Evolutionary conservation across 2,888 invertebrate genomes (phyloP), one percentile per base, ranked within the genome.

Genomic region (Diloba caeruleocephala): DNA sequence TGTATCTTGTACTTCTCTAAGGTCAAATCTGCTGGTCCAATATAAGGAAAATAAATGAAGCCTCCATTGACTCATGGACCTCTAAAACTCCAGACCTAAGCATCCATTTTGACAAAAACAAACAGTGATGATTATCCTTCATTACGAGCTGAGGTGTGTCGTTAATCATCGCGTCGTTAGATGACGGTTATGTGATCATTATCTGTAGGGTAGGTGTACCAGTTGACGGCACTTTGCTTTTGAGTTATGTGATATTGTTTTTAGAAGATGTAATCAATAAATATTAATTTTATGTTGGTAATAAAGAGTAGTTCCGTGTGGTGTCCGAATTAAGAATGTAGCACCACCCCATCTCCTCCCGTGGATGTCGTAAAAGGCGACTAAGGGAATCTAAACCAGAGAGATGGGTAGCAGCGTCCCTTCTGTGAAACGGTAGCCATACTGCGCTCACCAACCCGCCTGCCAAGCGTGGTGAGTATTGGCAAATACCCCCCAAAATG

Each of bases 121-220:
- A 85, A 83, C 82, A 70, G 59, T 72, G 78, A 89, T 90, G 89
- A 92, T 92, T 92, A 92, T 87, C 80, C 72, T 78, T 90, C 89
- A 92, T 92, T 92, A 92, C 88, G 72, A 78, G 78, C 71, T 76
- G 83, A 85, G 85, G 82, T 67, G 68, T 74, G 75, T 85, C 85
- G 80, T 87, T 79, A 79, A 85, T 86, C 87, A 84, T 82, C 67
- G 62, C 67, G 75, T 81, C 76, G 81, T 82, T 84, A 77, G 77
- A 81, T 76, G 71, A 74, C 76, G 74, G 62, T 73, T 71, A 65
- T 65, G 42, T 63, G 86, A 86, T 86, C 79, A 75, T 78, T 84
- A 87, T 85, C 87, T 71, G 36, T 46, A 6, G 32, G 73, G 72
- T 58, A n/a, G 3, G 1, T 1, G 32, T 8, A 13, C 14, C 49